A percentile compares a stretch with the other conserved stretches of the same genome.
Evolutionary conservation across 2,113 vertebrate species (phyloP).

Genomic region (Megalops atlanticus): DNA sequence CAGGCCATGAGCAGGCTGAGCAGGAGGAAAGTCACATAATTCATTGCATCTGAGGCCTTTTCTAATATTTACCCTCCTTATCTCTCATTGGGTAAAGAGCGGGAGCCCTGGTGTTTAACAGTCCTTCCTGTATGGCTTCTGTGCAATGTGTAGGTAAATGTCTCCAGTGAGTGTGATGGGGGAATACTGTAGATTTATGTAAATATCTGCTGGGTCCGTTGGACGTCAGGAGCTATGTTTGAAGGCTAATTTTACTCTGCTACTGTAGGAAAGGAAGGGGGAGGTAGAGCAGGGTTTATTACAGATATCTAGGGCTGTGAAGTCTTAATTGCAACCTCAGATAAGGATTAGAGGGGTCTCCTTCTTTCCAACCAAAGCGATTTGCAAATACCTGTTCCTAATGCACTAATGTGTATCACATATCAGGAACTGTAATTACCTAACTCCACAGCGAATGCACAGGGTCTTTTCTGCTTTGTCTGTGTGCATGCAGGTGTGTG

Average conservation of each 20-base stretch:
- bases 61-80: slow-evolving; percentile 54
- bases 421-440: slow-evolving; percentile 39
- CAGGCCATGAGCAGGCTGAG: background rate
- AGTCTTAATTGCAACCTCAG: slow-evolving; percentile 81
- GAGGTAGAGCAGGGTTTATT: slow-evolving; percentile 60
- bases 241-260: slow-evolving; percentile 74
- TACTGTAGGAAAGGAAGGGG: slow-evolving; percentile 70
- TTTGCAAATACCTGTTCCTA: slow-evolving; percentile 73
- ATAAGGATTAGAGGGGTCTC: slow-evolving; percentile 75
- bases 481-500: background rate
- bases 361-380: slow-evolving; percentile 73
- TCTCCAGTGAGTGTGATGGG: slow-evolving; percentile 43
- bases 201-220: slow-evolving; percentile 70
- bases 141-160: slow-evolving; percentile 38
- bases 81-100: slow-evolving; percentile 48
- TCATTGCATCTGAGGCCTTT: slow-evolving; percentile 7
- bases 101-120: slow-evolving; percentile 49
- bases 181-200: slow-evolving; percentile 53
- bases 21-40: background rate
- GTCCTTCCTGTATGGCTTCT: slow-evolving; percentile 43
- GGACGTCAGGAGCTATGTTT: slow-evolving; percentile 70
- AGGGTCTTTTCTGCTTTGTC: slow-evolving; percentile 5
- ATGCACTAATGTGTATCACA: slow-evolving; percentile 39
- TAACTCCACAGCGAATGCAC: background rate
- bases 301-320: slow-evolving; percentile 72